Base-by-base conservation (phyloP, 2,888 invertebrate genomes). In the Drosophila falleni region DNA sequence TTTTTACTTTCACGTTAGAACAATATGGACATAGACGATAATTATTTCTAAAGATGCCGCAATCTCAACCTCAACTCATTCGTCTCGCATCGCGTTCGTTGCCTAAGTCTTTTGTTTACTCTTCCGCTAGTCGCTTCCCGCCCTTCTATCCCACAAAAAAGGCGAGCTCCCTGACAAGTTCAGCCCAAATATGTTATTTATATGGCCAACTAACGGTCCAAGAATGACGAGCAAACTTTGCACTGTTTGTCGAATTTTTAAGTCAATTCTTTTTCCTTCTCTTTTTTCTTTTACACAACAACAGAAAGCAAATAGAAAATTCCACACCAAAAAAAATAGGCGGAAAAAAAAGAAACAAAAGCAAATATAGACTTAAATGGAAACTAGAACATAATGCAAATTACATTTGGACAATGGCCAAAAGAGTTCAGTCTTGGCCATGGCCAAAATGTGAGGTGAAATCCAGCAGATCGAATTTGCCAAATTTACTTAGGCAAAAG, bases 1-100 rank as follows among this genome's bases (percentile, higher is more conserved):
- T 88, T 86, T 86, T 86, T 86, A 86, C 89, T 86, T 86, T 86
- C 85, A 88, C 85, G 88, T 82, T 86, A 86, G 85, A 86, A 89
- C 85, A 89, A 89, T 86, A 86, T 89, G 88, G 88, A 80, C 87
- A 87, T 54, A 71, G 83, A 80, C 80, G 88, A 88, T 86, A 86
- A 86, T 89, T 86, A 89, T 77, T 80, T 76, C 80, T 62, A 71
- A 80, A 76, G 80, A 76, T 76, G 76, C 76, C 76, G 76, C 80
- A 79, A 75, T 70, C 61, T 70, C 35, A 23, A 37, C 37, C 29
- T 47, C 23, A 47, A 16, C 44, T 59, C 71, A 68, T 56, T 68
- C 65, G 79, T 59, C 65, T 37, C 31, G 31, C 31, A 8, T 9
- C 46, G 46, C 31, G 78, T 78, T 81, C 63, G 78, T 75, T 81